Evolutionary conservation across 2,888 invertebrate genomes (phyloP).

Genomic region (Tiliacea citrago): DNA sequence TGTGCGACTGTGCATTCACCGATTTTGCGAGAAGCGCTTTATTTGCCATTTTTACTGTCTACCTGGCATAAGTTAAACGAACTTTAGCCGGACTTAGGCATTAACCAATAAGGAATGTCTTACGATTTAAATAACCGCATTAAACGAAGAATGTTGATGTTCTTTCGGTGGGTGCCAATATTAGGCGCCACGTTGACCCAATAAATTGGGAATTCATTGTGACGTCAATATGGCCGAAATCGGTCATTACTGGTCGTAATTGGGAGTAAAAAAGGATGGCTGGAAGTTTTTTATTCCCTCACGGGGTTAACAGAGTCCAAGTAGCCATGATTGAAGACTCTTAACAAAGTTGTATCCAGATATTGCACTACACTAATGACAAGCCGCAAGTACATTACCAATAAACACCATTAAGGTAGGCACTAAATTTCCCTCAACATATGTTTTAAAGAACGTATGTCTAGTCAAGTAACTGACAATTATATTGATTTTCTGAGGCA

Average conservation of each 20-base stretch:
- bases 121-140: slow-evolving; percentile 46
- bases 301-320: slow-evolving; percentile 27
- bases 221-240: slow-evolving; percentile 14
- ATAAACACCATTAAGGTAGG: slow-evolving; percentile 32
- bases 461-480: neutral
- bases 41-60: slow-evolving; percentile 12
- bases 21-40: slow-evolving; percentile 3
- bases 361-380: slow-evolving; percentile 32
- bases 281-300: neutral
- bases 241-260: slow-evolving; percentile 24
- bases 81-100: slow-evolving; percentile 47
- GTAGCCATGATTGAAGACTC: neutral
- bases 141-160: slow-evolving; percentile 48
- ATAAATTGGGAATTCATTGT: slow-evolving; percentile 30
- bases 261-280: slow-evolving; percentile 32
- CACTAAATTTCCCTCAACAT: slow-evolving; percentile 16
- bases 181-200: slow-evolving; percentile 48
- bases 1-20: too few relatives aligned
- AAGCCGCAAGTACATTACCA: slow-evolving; percentile 10
- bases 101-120: slow-evolving; percentile 21
- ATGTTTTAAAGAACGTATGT: slow-evolving; percentile 12
- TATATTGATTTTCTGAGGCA: neutral
- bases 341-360: slow-evolving; percentile 25
- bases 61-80: slow-evolving; percentile 49
- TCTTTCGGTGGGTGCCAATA: slow-evolving; percentile 26